Base-by-base conservation (phyloP, 2,888 invertebrate species). In the Halictus quadricinctus region DNA sequence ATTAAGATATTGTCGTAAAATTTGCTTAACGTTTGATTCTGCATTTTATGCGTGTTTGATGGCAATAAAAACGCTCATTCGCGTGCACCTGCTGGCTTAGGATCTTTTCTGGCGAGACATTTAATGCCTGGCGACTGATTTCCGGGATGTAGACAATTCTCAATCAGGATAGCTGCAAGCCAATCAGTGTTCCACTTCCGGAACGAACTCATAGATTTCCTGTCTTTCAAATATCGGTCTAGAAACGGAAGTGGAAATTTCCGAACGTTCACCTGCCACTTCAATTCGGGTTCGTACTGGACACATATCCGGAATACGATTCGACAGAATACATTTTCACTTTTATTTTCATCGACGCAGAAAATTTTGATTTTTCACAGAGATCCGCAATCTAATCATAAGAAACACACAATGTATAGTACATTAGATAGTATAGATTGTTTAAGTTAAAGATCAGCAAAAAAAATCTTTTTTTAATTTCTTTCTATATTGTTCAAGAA, bases 101-200 rank as follows among this genome's bases (percentile, higher is more conserved):
- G 21, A 66, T 66, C 66, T 41, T 18, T 18, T 8, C 36, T 21
- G 36, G 66, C 66, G 66, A 41, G 66, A 66, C 66, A 21, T 7
- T 66, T 66, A 36, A 66, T 66, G 29, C 15, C 64, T 29, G 66
- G 3, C 66, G 36, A 66, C 66, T 36, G 66, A 66, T 66, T 36
- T 41, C 66, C 66, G 36, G 66, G 66, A 66, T 66, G 66, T 66
- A 36, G 36, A 36, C 66, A 66, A 36, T 66, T 66, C 41, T 41
- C 66, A 21, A 66, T 64, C 64, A 29, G 64, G 64, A 7, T 15
- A 66, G 29, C 10, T 18, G 21, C 36, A 36, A 15, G 4, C 21
- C 36, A 66, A 36, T 66, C 66, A 21, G 15, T 21, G 18, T 18
- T 36, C 21, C 36, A 36, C 18, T 66, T 66, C 66, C 36, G 21